These are phyloP conservation scores for Clepsis dumicolana DNA, from an alignment of 2,888 invertebrate species.

Conservation along the genomic window DNA sequence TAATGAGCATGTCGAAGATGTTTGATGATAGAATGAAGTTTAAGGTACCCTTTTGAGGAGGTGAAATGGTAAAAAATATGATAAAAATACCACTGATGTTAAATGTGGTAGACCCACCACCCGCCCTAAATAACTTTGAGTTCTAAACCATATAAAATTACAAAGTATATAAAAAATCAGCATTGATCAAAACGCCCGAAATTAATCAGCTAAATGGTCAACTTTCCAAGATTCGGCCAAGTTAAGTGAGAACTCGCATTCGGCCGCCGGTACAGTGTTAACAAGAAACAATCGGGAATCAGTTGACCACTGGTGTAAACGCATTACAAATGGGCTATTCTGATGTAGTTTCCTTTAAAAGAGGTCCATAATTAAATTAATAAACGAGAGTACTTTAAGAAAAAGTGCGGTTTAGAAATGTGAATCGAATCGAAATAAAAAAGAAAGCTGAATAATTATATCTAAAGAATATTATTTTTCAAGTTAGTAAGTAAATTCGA, in stretches of 20 bases:
- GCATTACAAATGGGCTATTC: not conserved
- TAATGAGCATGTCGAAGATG: not conserved
- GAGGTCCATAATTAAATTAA: not conserved
- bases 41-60: not conserved
- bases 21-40: not conserved
- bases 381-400: not conserved
- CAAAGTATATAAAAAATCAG: not conserved
- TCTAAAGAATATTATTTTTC: too few species aligned
- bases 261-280: too few species aligned
- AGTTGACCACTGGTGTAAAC: not conserved
- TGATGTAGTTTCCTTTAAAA: not conserved
- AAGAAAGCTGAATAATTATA: too few species aligned
- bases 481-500: too few species aligned
- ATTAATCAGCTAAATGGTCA: not conserved
- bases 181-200: not conserved
- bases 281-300: not conserved
- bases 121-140: conserved; percentile 7
- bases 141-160: not conserved
- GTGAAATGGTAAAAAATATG: not conserved
- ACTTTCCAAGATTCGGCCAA: not conserved
- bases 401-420: not conserved
- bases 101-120: conserved; percentile 4
- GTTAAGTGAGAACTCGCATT: too few species aligned
- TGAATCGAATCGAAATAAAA: not conserved
- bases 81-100: conserved; percentile 6